Percentiles rank a stretch among this genome's conserved stretches.
Conservation (phyloP, 2,113 vertebrate genomes). For the Lasiurus borealis region DNA sequence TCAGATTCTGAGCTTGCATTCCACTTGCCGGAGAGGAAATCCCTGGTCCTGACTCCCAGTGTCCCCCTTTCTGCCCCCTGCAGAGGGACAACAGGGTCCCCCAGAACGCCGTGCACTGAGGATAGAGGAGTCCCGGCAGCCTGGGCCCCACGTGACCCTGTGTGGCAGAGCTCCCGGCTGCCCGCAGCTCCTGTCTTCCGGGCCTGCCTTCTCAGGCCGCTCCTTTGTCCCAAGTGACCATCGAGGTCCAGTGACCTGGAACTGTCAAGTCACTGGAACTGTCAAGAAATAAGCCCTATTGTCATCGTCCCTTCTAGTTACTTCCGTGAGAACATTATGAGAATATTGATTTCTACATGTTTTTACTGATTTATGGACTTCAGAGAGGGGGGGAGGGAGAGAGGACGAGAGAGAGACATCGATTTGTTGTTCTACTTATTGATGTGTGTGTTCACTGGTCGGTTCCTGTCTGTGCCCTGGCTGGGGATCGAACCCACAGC, state of each 20-base stretch:
- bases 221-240: neutral
- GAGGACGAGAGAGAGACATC: neutral
- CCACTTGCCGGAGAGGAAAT: neutral
- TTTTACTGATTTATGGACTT: neutral
- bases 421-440: neutral
- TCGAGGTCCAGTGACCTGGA: neutral
- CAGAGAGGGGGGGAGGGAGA: neutral
- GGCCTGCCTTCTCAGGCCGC: too few species aligned
- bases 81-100: rapidly evolving
- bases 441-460: neutral
- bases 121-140: neutral
- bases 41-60: neutral
- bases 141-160: neutral
- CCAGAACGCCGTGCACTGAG: rapidly evolving
- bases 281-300: too few species aligned
- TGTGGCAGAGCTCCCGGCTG: neutral
- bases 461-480: neutral
- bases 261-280: neutral
- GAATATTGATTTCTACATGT: neutral
- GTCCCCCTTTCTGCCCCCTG: too few species aligned
- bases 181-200: neutral
- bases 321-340: neutral
- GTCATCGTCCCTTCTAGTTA: neutral
- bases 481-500: neutral
- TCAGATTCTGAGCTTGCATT: neutral